Evolutionary conservation across 64 coral and sea anemone species (phyloP), one percentile per base, ranked within the genome.

Genomic region (Trachythela sp.): DNA sequence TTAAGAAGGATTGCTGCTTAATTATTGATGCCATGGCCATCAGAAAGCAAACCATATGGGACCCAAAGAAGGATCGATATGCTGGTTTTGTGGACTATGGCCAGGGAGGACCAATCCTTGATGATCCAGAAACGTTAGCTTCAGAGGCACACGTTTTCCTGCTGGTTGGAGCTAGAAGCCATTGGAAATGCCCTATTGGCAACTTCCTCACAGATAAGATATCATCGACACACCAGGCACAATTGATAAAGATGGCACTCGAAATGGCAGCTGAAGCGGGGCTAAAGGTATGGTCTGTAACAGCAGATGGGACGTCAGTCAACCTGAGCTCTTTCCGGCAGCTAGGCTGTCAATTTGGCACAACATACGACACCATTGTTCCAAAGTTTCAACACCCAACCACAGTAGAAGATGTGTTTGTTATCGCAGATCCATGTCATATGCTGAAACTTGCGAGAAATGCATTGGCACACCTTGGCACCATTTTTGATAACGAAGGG

Each of bases 1-100:
- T 70, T 22, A 70, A 70, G 24, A 70, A 70, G 30, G 64, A 70
- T 70, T 70, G 64, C 64, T 70, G 64, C 24, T 0, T 70, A 22
- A 70, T 70, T 14, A 70, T 70, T 70, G 64, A 70, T 70, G 64
- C 64, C 8, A 70, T 70, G 64, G n/a, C n/a, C n/a, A n/a, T n/a
- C n/a, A n/a, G n/a, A n/a, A n/a, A n/a, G n/a, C n/a, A n/a, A n/a
- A n/a, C n/a, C n/a, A n/a, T n/a, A n/a, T n/a, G n/a, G n/a, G n/a
- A n/a, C n/a, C n/a, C n/a, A n/a, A n/a, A n/a, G n/a, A n/a, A n/a
- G n/a, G n/a, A n/a, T n/a, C n/a, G n/a, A n/a, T n/a, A n/a, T n/a
- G n/a, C n/a, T n/a, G n/a, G n/a, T n/a, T n/a, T n/a, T n/a, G n/a
- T n/a, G n/a, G n/a, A n/a, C n/a, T n/a, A n/a, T n/a, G n/a, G n/a